Evolutionary conservation across 2,113 vertebrate species (phyloP), one percentile per base, ranked within the genome.

Genomic region (Chaetops frenatus): DNA sequence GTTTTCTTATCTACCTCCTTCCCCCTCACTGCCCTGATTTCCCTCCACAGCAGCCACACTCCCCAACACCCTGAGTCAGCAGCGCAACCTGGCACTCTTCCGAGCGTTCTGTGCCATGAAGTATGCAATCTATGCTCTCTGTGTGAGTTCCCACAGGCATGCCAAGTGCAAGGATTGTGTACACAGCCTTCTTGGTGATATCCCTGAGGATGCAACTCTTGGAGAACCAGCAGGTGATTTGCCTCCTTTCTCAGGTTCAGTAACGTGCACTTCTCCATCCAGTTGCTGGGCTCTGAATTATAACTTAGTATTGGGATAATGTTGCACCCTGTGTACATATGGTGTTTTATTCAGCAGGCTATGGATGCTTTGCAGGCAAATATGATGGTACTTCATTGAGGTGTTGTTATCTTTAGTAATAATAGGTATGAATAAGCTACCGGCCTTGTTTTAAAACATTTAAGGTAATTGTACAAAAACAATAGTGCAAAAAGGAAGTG

Each of bases 41-140:
- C n/a, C 27, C 62, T 93, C 79, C 58, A 20, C 80, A 83, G 95
- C 17, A 7, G 47, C 91, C 64, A 35, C 38, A 0, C 58, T 90
- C 42, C 73, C 95, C 2, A 92, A 56, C 56, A 94, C 90, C 38
- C 95, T 97, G 53, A 97, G 81, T 40, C 98, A 94, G 45, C 97
- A 97, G 77, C 98, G 98, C 88, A 99, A 98, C 88, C 73, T 98
- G 42, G 97, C 98, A 4, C 97, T 99, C 86, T 99, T 99, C 86
- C 98, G 96, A 97, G 99, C 98, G 0, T 99, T 99, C 96, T 99
- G 99, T 57, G 99, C 99, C 96, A 99, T 99, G 98, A 99, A 99
- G 94, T 99, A 99, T 29, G 99, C 99, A 12, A 92, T 99, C 86
- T 99, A 99, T 40, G 99, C 99, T 51, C 98, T 99, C 62, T 99